A percentile compares a stretch with the other conserved stretches of the same genome.
Conservation (phyloP, 2,797 vertebrate species). For the Gephyroberyx darwinii region DNA sequence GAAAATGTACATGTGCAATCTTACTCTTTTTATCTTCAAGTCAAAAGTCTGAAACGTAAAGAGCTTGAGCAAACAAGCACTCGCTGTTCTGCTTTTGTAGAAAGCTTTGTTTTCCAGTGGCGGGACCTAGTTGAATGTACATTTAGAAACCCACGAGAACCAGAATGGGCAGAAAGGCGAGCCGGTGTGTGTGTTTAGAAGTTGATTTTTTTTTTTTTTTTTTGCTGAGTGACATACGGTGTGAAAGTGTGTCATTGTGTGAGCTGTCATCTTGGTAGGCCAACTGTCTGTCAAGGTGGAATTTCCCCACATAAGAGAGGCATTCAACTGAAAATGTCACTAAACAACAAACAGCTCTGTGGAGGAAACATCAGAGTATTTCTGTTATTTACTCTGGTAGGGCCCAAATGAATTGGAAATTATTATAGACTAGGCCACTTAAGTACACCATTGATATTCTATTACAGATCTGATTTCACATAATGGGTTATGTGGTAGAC, state of each 20-base stretch:
- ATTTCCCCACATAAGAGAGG: conserved; percentile 72
- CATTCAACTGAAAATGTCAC: conserved; percentile 78
- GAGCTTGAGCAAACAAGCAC: conserved; percentile 25
- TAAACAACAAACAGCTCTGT: conserved; percentile 70
- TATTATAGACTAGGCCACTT: conserved; percentile 51
- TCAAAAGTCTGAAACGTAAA: conserved; percentile 12
- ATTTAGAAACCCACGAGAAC: conserved; percentile 36
- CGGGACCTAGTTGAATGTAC: conserved; percentile 14
- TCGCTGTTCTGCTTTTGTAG: conserved; percentile 22
- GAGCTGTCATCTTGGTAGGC: conserved; percentile 75
- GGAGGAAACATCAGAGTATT: conserved; percentile 58
- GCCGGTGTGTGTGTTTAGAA: conserved; percentile 43
- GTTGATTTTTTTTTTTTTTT: conserved; percentile 36
- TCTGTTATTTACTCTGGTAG: conserved; percentile 58
- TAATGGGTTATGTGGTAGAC: conserved; percentile 61
- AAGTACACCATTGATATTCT: conserved; percentile 64
- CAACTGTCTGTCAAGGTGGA: conserved; percentile 77
- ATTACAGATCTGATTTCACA: conserved; percentile 68
- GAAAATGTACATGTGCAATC: neutral
- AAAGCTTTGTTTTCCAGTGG: conserved; percentile 28
- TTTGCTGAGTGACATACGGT: conserved; percentile 73
- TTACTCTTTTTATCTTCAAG: neutral
- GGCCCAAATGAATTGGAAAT: conserved; percentile 64
- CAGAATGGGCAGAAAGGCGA: conserved; percentile 41
- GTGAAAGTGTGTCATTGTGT: conserved; percentile 77